Base-by-base conservation (phyloP, 1,140 invertebrate species). In the Penaeus indicus region DNA sequence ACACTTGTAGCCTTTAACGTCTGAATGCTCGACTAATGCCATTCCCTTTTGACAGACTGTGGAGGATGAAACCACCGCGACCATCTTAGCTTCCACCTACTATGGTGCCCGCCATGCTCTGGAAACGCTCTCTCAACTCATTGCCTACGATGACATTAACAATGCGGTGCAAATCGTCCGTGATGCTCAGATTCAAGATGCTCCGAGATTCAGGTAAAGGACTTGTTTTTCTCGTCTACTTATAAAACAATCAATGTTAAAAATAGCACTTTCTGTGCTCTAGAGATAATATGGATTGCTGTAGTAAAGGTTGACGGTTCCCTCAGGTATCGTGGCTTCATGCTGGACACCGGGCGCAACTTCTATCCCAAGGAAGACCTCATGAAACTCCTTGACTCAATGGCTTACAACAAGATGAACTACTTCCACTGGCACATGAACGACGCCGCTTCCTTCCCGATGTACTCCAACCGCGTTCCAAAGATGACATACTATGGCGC, bases 401-500 rank as follows among this genome's bases (percentile, higher is more conserved):
- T 97, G 96, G 95, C 95, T 0, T 94, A 95, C 91, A 95, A 95
- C 22, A 97, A 97, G 91, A 91, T 97, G 72, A 97, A 97, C 92
- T 95, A 95, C 0, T 96, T 97, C 92, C 97, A 97, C 91, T 97
- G 96, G 96, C 97, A 97, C 91, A 96, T 97, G 19, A 97, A 96
- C 0, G 97, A 97, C 92, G 95, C 95, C 0, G 96, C 97, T 27
- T 97, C 96, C 91, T 97, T 97, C 91, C 96, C 97, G 0, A 95
- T 97, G 83, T 95, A 95, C 62, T 95, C 85, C 47, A 69, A 62
- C 75, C 62, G 72, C 7, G 25, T 27, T 61, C 89, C 89, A 38
- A 77, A 85, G 38, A 83, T 90, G 85, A 79, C 89, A n/a, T 88
- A 90, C 61, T 90, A 90, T 60, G 89, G 89, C 13, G 88, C 89